Conservation (phyloP, 2,888 invertebrate species). For the Drosophila limbata region DNA sequence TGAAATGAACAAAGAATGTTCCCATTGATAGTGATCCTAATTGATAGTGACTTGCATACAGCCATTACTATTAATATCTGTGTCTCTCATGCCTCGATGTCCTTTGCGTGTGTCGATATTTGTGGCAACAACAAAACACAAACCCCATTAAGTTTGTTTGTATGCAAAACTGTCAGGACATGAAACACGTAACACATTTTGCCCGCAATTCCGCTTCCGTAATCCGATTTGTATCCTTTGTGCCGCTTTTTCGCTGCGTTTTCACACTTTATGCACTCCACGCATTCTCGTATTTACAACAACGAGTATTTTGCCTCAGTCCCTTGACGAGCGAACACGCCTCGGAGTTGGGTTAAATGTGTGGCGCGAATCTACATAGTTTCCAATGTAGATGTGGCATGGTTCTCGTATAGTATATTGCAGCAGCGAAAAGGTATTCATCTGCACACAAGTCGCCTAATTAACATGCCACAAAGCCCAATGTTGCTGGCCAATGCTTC, state of each 20-base stretch:
- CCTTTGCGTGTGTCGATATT: conserved; percentile 14
- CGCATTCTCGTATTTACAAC: conserved; percentile 5
- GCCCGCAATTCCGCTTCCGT: conserved; percentile 57
- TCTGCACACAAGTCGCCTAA: conserved; percentile 63
- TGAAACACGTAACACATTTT: conserved; percentile 44
- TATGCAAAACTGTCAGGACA: conserved; percentile 19
- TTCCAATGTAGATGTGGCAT: not conserved
- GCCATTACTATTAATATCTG: conserved; percentile 10
- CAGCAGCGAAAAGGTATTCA: conserved; percentile 38
- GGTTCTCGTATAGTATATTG: not conserved
- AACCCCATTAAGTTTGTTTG: conserved; percentile 4
- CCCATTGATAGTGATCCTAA: conserved; percentile 15
- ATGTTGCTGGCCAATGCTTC: conserved; percentile 30
- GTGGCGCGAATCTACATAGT: not conserved
- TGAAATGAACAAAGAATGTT: conserved; percentile 3
- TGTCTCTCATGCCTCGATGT: conserved; percentile 4
- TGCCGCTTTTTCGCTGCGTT: conserved; percentile 42
- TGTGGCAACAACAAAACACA: conserved; percentile 6
- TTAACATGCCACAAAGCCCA: conserved; percentile 60
- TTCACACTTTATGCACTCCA: conserved; percentile 60
- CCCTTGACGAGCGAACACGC: conserved; percentile 8
- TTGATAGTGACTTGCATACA: conserved; percentile 13
- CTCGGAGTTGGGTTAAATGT: conserved; percentile 10
- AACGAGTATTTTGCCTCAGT: conserved; percentile 22
- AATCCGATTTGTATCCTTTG: conserved; percentile 67